Percentiles rank a stretch among this genome's conserved stretches.
These are phyloP conservation scores for Blera fallax DNA, from an alignment of 2,888 invertebrate species.

Conservation along the genomic window DNA sequence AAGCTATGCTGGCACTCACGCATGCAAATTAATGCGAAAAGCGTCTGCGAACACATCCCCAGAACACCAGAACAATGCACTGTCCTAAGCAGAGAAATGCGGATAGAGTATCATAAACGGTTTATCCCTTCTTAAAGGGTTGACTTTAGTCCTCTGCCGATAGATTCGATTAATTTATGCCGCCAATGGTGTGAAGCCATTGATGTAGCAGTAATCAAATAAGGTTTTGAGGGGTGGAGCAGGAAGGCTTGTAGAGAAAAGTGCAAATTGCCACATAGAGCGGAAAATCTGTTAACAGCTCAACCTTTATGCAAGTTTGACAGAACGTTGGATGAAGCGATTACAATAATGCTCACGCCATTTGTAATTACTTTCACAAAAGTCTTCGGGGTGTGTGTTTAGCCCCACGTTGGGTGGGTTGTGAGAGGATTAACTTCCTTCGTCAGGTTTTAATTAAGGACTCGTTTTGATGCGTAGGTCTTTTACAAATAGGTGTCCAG, in stretches of 20 bases:
- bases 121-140: conserved; percentile 27
- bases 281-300: conserved; percentile 56
- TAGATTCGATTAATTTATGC: conserved; percentile 68
- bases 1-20: conserved; percentile 43
- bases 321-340: background rate
- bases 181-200: conserved; percentile 60
- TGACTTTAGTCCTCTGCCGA: conserved; percentile 53
- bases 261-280: conserved; percentile 10
- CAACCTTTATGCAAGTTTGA: conserved; percentile 20
- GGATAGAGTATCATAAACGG: background rate
- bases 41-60: conserved; percentile 17
- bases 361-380: conserved; percentile 47
- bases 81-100: background rate
- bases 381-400: conserved; percentile 12
- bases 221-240: background rate
- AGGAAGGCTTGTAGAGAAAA: background rate
- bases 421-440: conserved; percentile 12
- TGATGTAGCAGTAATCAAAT: conserved; percentile 69
- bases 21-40: conserved; percentile 46
- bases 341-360: conserved; percentile 61
- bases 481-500: conserved; percentile 26
- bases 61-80: background rate
- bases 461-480: conserved; percentile 28
- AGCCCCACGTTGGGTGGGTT: background rate
- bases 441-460: conserved; percentile 33